These are phyloP conservation scores for Phycodurus eques DNA, from an alignment of 2,113 vertebrate species.

Conservation along the genomic window DNA sequence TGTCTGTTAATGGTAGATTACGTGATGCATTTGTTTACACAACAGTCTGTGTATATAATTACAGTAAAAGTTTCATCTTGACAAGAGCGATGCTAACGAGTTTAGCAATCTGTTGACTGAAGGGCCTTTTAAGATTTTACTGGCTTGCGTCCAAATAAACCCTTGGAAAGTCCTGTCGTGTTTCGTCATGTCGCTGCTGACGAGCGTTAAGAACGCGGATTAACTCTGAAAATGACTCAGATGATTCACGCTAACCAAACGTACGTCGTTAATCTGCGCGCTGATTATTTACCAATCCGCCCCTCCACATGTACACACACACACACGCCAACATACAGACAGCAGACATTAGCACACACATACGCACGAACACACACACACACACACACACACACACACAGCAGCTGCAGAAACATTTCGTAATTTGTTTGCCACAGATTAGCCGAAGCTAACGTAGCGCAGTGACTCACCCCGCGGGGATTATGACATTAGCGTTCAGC, in stretches of 20 bases:
- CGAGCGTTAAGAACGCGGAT: neutral
- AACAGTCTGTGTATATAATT: too few relatives aligned
- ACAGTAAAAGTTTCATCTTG: neutral
- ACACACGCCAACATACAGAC: slow-evolving; percentile 12
- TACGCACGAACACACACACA: neutral
- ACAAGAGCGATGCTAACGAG: neutral
- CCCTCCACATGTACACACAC: neutral
- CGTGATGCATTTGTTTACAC: too few relatives aligned
- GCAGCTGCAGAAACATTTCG: slow-evolving; percentile 41
- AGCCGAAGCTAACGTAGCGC: slow-evolving; percentile 15
- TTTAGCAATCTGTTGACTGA: neutral
- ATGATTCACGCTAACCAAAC: neutral
- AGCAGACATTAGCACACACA: neutral
- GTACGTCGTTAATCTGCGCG: neutral
- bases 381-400: neutral
- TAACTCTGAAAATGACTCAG: neutral
- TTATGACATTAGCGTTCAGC: slow-evolving; percentile 44
- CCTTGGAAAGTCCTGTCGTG: neutral
- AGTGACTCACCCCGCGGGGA: slow-evolving; percentile 35
- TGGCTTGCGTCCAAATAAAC: neutral
- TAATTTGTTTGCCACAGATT: slow-evolving; percentile 47
- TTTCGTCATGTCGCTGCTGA: neutral
- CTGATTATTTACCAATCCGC: neutral
- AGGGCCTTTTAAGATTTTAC: neutral
- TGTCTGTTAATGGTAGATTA: neutral